Evolutionary conservation across 1,140 invertebrate genomes (phyloP).

Genomic region (Harpegnathos saltator): DNA sequence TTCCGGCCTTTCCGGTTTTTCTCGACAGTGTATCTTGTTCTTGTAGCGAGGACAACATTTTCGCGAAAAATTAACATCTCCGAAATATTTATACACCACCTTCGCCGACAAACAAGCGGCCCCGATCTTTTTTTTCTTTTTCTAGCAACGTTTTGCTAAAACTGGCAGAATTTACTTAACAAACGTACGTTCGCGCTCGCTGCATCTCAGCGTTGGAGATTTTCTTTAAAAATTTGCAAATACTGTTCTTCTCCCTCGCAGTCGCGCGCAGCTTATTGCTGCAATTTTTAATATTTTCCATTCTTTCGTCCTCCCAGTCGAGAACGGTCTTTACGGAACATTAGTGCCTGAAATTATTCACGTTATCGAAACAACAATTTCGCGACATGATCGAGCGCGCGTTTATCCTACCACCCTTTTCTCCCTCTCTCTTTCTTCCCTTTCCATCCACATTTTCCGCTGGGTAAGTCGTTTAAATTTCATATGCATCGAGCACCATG

Average conservation of each 20-base stretch:
- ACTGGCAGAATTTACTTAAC: not conserved
- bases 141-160: not conserved
- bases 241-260: not conserved
- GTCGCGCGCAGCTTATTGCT: not conserved
- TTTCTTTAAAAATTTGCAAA: not conserved
- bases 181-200: too few relatives aligned
- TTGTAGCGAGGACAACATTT: not conserved
- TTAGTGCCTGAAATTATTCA: not conserved
- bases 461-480: conserved; percentile 3
- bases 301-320: not conserved
- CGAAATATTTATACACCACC: not conserved
- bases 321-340: not conserved
- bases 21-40: not conserved
- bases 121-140: conserved; percentile 4
- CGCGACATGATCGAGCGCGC: not conserved
- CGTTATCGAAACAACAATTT: not conserved
- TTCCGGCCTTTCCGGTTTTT: not conserved
- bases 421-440: too few relatives aligned
- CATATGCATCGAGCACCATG: not conserved
- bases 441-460: not conserved
- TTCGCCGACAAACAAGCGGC: not conserved
- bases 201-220: too few relatives aligned
- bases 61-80: not conserved
- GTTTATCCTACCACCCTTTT: not conserved
- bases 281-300: not conserved